These are phyloP conservation scores for Megaceryle maxima DNA, from an alignment of 2,113 vertebrate genomes.

Conservation along the genomic window DNA sequence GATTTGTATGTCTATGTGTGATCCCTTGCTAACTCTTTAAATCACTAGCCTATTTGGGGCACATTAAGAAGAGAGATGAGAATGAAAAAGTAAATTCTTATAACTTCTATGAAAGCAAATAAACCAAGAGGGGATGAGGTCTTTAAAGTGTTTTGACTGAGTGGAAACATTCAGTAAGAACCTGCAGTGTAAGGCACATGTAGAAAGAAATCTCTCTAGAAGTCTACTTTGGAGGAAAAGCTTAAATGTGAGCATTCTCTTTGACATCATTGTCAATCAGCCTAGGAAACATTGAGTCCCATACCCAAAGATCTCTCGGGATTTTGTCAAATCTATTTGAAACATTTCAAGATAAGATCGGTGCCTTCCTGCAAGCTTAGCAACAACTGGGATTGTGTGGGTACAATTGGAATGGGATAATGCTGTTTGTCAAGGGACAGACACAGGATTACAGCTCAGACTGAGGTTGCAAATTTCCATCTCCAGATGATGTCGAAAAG, in stretches of 20 bases:
- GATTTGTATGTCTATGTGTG: neutral
- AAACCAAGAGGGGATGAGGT: neutral
- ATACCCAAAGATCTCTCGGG: neutral
- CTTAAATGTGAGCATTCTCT: neutral
- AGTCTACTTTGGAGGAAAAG: neutral
- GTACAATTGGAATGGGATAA: neutral
- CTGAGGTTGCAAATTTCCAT: neutral
- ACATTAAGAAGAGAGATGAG: neutral
- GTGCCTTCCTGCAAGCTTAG: neutral
- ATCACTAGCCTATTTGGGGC: neutral
- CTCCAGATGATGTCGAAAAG: neutral
- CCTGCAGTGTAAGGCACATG: neutral
- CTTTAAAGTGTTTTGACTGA: neutral
- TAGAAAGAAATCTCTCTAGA: neutral
- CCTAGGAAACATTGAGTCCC: neutral
- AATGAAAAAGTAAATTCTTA: neutral
- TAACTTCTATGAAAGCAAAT: neutral
- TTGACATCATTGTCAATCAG: neutral
- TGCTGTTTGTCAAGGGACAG: neutral
- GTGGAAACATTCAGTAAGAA: neutral
- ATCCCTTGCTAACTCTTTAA: neutral
- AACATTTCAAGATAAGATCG: neutral
- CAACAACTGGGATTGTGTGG: neutral
- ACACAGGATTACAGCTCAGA: neutral
- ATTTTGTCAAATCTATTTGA: neutral